These are phyloP conservation scores for Cyanocitta stelleri DNA, from an alignment of 2,113 vertebrate species.

Conservation along the genomic window DNA sequence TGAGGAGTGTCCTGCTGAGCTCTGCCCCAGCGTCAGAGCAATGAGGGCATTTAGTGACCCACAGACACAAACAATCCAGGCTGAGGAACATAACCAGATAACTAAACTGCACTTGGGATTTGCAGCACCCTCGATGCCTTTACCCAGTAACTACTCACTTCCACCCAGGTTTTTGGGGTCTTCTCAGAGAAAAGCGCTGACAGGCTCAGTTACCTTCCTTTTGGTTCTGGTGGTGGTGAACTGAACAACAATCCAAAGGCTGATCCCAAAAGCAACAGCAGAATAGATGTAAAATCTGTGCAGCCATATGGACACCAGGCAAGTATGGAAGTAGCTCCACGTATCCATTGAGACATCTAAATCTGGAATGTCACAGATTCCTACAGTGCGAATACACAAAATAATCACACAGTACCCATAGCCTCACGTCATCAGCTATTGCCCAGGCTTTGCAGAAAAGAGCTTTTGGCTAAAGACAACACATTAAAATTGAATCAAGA, in stretches of 20 bases:
- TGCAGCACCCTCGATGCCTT: background rate
- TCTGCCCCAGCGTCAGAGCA: background rate
- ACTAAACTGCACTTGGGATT: background rate
- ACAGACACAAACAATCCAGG: background rate
- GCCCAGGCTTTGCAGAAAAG: background rate
- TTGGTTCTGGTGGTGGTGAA: conserved; percentile 50
- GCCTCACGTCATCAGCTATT: background rate
- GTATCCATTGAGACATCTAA: conserved; percentile 52
- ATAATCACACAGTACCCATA: background rate
- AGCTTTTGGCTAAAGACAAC: background rate
- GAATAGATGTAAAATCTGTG: conserved; percentile 84
- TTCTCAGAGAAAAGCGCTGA: background rate
- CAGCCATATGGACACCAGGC: conserved; percentile 78
- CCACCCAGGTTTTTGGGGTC: background rate
- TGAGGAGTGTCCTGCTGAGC: background rate
- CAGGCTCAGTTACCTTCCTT: conserved; percentile 65
- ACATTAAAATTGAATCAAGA: background rate
- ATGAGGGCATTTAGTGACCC: accelerated
- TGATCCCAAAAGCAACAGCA: conserved; percentile 76
- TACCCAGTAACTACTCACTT: background rate
- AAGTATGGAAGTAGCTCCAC: conserved; percentile 46
- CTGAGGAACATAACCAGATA: background rate
- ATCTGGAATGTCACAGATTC: background rate
- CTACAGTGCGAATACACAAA: background rate
- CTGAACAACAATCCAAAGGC: conserved; percentile 80